Evolutionary conservation across 37 sponge, comb jelly and placozoan genomes (phyloP).

Genomic region (Chondrosia reniformis): DNA sequence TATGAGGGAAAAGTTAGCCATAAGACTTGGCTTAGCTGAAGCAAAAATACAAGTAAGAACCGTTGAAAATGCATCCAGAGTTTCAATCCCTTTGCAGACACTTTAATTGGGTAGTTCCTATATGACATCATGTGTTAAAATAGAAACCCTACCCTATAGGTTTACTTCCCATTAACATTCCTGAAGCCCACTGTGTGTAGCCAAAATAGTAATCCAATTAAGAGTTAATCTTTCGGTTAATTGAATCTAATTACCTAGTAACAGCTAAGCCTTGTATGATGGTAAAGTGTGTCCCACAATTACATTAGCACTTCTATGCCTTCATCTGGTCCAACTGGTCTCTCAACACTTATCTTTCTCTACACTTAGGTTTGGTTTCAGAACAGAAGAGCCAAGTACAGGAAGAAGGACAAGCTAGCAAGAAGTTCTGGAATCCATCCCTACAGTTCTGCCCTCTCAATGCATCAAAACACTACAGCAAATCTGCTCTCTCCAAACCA

Average conservation of each 20-base stretch:
- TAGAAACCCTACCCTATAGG: too few relatives aligned
- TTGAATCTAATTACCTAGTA: conserved; percentile 9
- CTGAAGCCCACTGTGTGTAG: too few relatives aligned
- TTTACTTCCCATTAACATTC: too few relatives aligned
- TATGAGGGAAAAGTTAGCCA: conserved; percentile 65
- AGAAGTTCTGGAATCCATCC: not conserved
- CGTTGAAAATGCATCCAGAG: not conserved
- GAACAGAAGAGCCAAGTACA: conserved; percentile 88
- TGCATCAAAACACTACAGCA: not conserved
- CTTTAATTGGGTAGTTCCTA: too few relatives aligned
- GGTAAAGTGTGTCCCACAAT: too few relatives aligned
- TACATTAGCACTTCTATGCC: too few relatives aligned
- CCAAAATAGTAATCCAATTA: conserved; percentile 13
- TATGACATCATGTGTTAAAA: too few relatives aligned
- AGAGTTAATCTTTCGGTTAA: conserved; percentile 10
- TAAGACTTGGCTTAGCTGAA: conserved; percentile 55
- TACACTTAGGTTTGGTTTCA: conserved; percentile 86
- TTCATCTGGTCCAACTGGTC: too few relatives aligned
- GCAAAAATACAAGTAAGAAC: conserved; percentile 67
- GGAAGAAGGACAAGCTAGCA: conserved; percentile 74
- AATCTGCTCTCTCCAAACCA: not conserved
- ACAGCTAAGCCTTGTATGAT: too few relatives aligned
- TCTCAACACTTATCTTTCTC: not conserved
- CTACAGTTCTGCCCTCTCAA: not conserved
- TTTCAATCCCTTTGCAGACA: not conserved